Evolutionary conservation across 2,113 vertebrate genomes (phyloP).

Genomic region (Salvator merianae): DNA sequence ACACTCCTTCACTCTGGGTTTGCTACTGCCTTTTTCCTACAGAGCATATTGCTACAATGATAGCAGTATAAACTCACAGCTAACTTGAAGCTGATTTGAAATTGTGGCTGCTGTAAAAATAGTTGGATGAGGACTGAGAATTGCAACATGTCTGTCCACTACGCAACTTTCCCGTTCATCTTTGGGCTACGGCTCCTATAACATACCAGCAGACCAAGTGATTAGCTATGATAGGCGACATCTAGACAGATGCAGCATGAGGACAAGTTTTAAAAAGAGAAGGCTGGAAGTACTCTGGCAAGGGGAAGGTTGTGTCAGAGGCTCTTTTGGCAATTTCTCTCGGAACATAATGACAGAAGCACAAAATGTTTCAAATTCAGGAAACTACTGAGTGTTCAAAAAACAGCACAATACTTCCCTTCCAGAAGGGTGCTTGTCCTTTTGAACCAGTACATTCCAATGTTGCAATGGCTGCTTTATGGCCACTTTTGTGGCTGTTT

Average conservation of each 20-base stretch:
- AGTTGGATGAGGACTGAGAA: neutral
- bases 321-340: neutral
- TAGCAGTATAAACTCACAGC: neutral
- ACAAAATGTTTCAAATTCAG: too few species aligned
- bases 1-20: slow-evolving; percentile 2
- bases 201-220: neutral
- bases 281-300: neutral
- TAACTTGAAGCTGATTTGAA: neutral
- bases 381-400: too few species aligned
- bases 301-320: neutral
- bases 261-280: neutral
- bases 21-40: slow-evolving; percentile 5
- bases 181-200: neutral
- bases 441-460: too few species aligned
- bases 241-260: neutral
- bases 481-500: neutral
- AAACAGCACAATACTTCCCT: too few species aligned
- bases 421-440: too few species aligned
- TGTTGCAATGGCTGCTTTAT: too few species aligned
- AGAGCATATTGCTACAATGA: slow-evolving; percentile 27
- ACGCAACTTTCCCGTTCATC: neutral
- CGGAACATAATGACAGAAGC: too few species aligned
- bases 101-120: neutral
- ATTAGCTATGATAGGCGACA: neutral
- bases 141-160: neutral